These are phyloP conservation scores for Hyaena hyaena DNA, from an alignment of 2,113 vertebrate species.

Conservation along the genomic window DNA sequence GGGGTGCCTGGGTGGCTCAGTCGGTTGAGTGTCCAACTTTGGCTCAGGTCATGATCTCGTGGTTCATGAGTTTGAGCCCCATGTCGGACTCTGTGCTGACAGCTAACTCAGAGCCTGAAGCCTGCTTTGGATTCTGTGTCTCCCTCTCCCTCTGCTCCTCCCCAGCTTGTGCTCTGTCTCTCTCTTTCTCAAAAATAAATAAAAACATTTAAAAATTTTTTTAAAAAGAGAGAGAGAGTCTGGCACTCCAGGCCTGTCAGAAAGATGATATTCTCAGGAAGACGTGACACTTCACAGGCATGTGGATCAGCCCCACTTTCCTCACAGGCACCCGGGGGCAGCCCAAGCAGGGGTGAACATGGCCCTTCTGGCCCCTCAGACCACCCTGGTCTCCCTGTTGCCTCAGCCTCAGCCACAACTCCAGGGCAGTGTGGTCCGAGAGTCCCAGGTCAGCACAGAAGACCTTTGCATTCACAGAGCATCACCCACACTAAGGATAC, in stretches of 20 bases:
- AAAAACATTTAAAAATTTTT: too few species aligned
- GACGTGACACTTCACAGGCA: not conserved
- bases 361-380: not conserved
- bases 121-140: too few species aligned
- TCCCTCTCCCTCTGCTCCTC: too few species aligned
- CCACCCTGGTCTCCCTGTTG: not conserved
- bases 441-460: not conserved
- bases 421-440: not conserved
- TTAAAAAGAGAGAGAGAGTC: not conserved
- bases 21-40: too few species aligned
- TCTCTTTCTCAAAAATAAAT: too few species aligned
- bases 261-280: not conserved
- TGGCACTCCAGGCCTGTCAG: not conserved
- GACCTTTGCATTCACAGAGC: not conserved
- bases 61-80: too few species aligned
- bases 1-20: not conserved
- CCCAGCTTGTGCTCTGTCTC: too few species aligned
- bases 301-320: not conserved
- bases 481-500: accelerated
- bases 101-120: too few species aligned
- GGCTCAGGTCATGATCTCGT: too few species aligned
- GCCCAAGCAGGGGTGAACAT: not conserved
- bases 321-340: accelerated
- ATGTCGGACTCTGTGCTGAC: too few species aligned
- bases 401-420: not conserved